Percentiles rank a stretch among this genome's conserved stretches.
Evolutionary conservation across 2,113 vertebrate species (phyloP).

Genomic region (Trogon surrucura): DNA sequence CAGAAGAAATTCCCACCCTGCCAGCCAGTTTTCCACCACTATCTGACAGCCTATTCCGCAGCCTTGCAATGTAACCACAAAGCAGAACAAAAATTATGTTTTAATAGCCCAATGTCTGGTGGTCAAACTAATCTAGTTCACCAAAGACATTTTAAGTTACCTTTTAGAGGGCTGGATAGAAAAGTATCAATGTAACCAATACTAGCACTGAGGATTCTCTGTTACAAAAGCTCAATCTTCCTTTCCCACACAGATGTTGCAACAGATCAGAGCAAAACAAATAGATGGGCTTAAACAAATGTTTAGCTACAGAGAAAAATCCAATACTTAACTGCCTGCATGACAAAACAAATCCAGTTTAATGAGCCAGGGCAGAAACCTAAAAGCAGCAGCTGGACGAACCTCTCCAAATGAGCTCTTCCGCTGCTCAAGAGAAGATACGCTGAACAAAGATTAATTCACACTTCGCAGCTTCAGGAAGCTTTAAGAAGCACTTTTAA

Average conservation of each 20-base stretch:
- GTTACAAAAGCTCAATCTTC: background rate
- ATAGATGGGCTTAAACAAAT: constrained; percentile 10
- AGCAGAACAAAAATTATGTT: background rate
- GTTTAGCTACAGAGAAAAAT: constrained; percentile 30
- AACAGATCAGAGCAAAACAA: constrained; percentile 23
- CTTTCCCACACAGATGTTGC: constrained; percentile 14
- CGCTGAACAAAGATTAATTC: background rate
- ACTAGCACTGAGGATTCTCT: background rate
- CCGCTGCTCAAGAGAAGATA: background rate
- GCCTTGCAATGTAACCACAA: background rate
- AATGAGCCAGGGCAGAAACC: background rate
- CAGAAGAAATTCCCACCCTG: background rate
- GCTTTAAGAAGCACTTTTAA: background rate
- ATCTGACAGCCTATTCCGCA: background rate
- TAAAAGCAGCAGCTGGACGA: background rate
- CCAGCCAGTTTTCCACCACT: background rate
- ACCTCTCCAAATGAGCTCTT: background rate
- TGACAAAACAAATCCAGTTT: background rate
- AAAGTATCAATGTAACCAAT: background rate
- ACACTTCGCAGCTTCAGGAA: background rate
- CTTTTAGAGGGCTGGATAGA: background rate
- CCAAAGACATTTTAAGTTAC: background rate
- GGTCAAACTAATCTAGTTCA: background rate
- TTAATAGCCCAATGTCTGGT: background rate
- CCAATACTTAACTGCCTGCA: background rate